Base-by-base conservation (phyloP, 2,113 vertebrate genomes). In the Grantiella picta region DNA sequence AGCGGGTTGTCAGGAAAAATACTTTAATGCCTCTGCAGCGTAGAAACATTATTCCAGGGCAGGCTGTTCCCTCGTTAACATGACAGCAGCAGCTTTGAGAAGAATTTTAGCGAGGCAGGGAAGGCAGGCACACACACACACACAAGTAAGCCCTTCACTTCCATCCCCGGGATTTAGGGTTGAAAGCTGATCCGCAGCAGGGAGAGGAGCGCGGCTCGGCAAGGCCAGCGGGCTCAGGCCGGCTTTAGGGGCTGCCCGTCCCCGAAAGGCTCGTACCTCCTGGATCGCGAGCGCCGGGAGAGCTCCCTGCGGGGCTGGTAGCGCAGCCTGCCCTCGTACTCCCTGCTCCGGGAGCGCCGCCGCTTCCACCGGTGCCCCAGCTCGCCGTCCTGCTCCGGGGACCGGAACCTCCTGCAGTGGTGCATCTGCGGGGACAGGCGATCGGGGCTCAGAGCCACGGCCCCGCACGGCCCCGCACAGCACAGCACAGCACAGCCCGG, bases 371-470 rank as follows among this genome's bases (percentile, higher is more conserved):
- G 82, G 65, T 95, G 98, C 24, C 93, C 97, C 94, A 90, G 95
- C 95, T 96, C 98, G 15, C 87, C 70, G 63, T 98, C 98, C 65
- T 93, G 98, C 96, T 98, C 97, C 19, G 98, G 98, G 31, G 98
- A 98, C 22, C 97, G 98, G 86, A 97, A 97, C 61, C 98, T 88
- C 95, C 97, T 97, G 80, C 98, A 98, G 95, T 98, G 98, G 85
- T 98, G 97, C 98, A 98, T 98, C 98, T 98, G 94, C 36, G 86
- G 27, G 40, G 44, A 83, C 4, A 3, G 1, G 5, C 21, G 47
- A 49, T 23, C 36, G 5, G 24, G 9, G 38, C 57, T 63, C 27
- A 38, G 31, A 7, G 4, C 24, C 4, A 35, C 0, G 3, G 12
- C 7, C 44, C 7, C 4, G 61, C 25, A 31, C 12, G 23, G 4